These are phyloP conservation scores for Pollenia griseotomentosa DNA, from an alignment of 2,888 invertebrate genomes.

Conservation along the genomic window DNA sequence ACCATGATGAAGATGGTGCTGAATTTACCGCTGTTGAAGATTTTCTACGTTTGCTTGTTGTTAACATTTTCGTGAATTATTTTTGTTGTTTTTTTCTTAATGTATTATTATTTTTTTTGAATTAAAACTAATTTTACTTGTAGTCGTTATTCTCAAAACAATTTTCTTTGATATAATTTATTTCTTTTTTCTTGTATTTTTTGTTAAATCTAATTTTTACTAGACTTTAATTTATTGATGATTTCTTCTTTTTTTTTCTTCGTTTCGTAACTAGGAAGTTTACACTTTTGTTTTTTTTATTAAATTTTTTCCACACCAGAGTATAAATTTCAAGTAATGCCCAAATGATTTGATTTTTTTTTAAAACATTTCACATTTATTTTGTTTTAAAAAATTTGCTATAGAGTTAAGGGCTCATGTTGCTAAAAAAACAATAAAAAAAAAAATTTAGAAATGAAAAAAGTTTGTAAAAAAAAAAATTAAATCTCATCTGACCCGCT, in stretches of 20 bases:
- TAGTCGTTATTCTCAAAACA: slow-evolving; percentile 35
- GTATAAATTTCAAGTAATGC: slow-evolving; percentile 36
- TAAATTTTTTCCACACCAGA: slow-evolving; percentile 1
- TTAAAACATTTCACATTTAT: slow-evolving; percentile 1
- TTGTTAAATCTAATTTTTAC: slow-evolving; percentile 59
- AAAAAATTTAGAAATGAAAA: background rate
- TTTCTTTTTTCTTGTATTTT: slow-evolving; percentile 33
- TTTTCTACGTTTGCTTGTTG: slow-evolving; percentile 75
- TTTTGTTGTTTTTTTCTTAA: slow-evolving; percentile 6
- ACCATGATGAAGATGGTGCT: slow-evolving; percentile 50
- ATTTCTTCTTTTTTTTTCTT: slow-evolving; percentile 54
- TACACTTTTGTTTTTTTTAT: slow-evolving; percentile 53
- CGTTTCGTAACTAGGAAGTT: slow-evolving; percentile 68
- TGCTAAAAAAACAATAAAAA: slow-evolving; percentile 42
- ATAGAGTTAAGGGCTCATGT: slow-evolving; percentile 61
- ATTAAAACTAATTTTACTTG: slow-evolving; percentile 37
- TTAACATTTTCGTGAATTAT: slow-evolving; percentile 72
- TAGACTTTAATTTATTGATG: slow-evolving; percentile 66
- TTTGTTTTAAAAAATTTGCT: slow-evolving; percentile 24
- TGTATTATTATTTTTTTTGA: background rate
- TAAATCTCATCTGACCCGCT: background rate
- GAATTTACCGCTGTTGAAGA: slow-evolving; percentile 59
- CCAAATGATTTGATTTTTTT: slow-evolving; percentile 23
- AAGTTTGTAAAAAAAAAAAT: slow-evolving; percentile 11
- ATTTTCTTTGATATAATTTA: slow-evolving; percentile 48